Conservation (phyloP, 2,797 vertebrate genomes). For the Tachyglossus aculeatus region DNA sequence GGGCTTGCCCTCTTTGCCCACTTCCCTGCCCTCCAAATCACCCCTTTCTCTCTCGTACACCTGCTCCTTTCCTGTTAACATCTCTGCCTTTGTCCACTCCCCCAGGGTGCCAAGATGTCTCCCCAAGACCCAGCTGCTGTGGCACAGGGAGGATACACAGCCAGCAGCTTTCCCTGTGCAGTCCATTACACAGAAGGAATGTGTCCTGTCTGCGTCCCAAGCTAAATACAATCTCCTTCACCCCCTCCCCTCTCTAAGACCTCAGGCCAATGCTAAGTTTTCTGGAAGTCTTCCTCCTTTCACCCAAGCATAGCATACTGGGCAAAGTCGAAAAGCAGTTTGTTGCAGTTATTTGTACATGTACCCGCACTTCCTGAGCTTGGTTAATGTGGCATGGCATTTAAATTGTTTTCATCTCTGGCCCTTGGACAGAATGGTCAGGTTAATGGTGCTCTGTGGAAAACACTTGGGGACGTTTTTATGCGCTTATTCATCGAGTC, state of each 20-base stretch:
- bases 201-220: not conserved
- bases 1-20: not conserved
- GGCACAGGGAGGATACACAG: not conserved
- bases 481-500: too few relatives aligned
- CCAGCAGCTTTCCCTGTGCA: not conserved
- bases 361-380: not conserved
- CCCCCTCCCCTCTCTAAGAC: too few relatives aligned
- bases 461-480: too few relatives aligned
- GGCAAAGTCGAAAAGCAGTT: not conserved
- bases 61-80: not conserved
- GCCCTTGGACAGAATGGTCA: not conserved
- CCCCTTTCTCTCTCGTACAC: too few relatives aligned
- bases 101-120: not conserved
- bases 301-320: not conserved
- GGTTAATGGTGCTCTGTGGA: too few relatives aligned
- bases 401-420: not conserved
- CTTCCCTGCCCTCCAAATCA: not conserved
- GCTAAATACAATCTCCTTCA: not conserved
- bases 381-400: not conserved
- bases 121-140: not conserved
- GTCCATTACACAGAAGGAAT: constrained; percentile 47
- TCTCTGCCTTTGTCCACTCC: not conserved
- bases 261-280: too few relatives aligned
- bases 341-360: not conserved
- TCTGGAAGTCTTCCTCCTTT: not conserved